Percentiles rank a stretch among this genome's conserved stretches.
These are phyloP conservation scores for Lobophora halterata DNA, from an alignment of 2,888 invertebrate genomes.

Conservation along the genomic window DNA sequence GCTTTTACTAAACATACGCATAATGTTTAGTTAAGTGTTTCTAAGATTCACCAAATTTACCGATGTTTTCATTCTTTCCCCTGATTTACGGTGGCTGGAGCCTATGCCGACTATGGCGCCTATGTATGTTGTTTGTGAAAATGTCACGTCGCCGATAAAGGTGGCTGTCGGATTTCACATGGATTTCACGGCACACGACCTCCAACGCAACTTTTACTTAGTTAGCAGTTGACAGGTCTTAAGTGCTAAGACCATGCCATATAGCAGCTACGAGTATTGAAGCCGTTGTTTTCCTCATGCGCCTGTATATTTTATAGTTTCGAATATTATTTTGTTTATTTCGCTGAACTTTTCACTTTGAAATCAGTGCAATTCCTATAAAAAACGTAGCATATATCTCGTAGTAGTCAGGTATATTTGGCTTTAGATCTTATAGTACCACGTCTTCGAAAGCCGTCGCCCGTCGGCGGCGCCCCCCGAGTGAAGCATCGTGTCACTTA, in stretches of 20 bases:
- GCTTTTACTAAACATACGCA: no score
- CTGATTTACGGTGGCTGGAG: conserved; percentile 43
- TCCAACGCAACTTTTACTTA: conserved; percentile 14
- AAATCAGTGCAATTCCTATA: no score
- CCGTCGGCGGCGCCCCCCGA: no score
- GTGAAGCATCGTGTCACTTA: conserved; percentile 48
- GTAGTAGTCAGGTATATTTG: conserved; percentile 5
- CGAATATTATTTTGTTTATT: no score
- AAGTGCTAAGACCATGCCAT: conserved; percentile 2
- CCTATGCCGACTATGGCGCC: no score
- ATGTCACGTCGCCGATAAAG: conserved; percentile 54
- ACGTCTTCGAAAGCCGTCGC: conserved; percentile 40
- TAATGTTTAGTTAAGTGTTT: no score
- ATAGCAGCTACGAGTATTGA: background rate
- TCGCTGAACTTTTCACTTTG: no score
- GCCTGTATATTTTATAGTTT: no score
- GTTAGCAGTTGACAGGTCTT: conserved; percentile 3
- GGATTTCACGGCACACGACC: conserved; percentile 23
- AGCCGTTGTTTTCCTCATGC: no score
- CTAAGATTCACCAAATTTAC: background rate
- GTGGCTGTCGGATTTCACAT: conserved; percentile 18
- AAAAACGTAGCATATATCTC: no score
- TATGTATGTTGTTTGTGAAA: conserved; percentile 73
- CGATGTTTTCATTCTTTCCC: conserved; percentile 53
- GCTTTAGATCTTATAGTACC: conserved; percentile 12